phyloP scores from a whole-genome alignment of 2,113 vertebrate species.

The Rhagologus leucostigma region DNA sequence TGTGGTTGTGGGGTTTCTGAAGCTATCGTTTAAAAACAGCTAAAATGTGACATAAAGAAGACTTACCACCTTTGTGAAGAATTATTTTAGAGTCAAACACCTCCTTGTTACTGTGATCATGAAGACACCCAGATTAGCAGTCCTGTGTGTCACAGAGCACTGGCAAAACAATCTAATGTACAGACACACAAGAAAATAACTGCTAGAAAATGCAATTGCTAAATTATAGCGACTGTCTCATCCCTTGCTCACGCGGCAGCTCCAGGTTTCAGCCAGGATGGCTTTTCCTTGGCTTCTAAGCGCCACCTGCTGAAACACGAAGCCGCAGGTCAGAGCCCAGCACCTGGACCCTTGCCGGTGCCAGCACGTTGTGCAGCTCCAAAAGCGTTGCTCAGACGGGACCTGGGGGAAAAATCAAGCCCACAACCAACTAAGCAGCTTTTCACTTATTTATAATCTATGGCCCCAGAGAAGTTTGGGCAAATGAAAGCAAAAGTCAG shows the following conservation, averaged over 20 bases:
- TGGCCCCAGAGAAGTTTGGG: background rate
- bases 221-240: accelerated
- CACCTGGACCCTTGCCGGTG: background rate
- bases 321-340: background rate
- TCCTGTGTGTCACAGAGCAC: background rate
- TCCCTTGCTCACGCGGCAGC: background rate
- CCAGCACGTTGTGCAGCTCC: background rate
- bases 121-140: background rate
- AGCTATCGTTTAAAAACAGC: background rate
- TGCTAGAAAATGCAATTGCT: background rate
- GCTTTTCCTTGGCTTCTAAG: background rate
- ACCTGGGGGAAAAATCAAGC: background rate
- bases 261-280: accelerated
- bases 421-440: background rate
- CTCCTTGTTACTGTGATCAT: background rate
- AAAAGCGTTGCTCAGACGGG: accelerated
- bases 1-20: background rate
- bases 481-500: background rate
- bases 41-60: background rate
- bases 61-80: background rate
- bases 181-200: background rate
- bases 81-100: background rate
- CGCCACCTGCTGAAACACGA: background rate
- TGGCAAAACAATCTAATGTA: background rate
- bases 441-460: background rate